phyloP scores from a whole-genome alignment of 2,797 vertebrate species.

The Tadarida brasiliensis region DNA sequence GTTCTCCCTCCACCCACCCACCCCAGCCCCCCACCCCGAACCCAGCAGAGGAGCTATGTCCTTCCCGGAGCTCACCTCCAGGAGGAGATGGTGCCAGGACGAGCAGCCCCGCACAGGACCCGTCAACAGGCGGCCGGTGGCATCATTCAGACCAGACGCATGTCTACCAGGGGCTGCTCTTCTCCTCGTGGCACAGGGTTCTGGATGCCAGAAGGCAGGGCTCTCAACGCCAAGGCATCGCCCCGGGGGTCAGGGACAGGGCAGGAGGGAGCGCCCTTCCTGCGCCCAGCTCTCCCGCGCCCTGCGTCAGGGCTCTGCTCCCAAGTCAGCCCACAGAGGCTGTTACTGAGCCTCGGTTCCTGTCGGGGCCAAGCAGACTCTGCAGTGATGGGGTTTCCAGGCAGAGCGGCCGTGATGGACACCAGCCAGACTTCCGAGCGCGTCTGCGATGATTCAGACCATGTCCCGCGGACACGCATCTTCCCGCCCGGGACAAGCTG shows the following conservation, averaged over 20 bases:
- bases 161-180: fast-evolving
- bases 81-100: not conserved
- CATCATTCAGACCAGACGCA: fast-evolving
- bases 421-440: fast-evolving
- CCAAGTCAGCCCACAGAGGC: not conserved
- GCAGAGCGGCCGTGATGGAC: not conserved
- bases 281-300: not conserved
- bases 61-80: fast-evolving
- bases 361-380: slow-evolving; percentile 16
- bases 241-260: not conserved
- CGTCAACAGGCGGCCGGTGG: fast-evolving
- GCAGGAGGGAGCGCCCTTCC: not conserved
- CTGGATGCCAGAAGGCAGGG: fast-evolving
- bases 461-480: fast-evolving
- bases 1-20: not conserved
- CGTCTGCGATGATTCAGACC: not conserved
- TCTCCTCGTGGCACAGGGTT: fast-evolving
- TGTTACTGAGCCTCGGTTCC: not conserved
- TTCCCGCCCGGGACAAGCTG: not conserved
- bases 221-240: fast-evolving
- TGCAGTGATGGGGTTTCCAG: slow-evolving; percentile 43
- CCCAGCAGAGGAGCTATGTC: not conserved
- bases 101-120: fast-evolving
- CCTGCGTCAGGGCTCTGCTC: fast-evolving
- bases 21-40: too few relatives aligned